Conservation (phyloP, 2,888 invertebrate species). For the Andricus curvator region DNA sequence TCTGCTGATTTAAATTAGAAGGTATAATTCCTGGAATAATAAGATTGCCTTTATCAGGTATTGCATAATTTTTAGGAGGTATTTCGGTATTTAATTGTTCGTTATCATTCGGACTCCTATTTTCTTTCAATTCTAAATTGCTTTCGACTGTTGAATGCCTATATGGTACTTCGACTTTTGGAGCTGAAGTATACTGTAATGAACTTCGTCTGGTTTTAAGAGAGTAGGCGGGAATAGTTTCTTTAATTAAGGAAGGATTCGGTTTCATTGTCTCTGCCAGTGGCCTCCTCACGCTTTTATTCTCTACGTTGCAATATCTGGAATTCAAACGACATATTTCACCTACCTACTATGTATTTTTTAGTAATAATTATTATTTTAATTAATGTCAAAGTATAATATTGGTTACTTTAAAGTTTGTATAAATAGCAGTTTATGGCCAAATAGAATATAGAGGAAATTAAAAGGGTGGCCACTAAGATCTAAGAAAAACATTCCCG, state of each 20-base stretch:
- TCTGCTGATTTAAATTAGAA: background rate
- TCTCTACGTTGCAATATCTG: slow-evolving; percentile 60
- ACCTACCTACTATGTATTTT: background rate
- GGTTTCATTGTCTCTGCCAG: slow-evolving; percentile 63
- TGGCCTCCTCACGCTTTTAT: slow-evolving; percentile 64
- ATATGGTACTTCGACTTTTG: slow-evolving; percentile 53
- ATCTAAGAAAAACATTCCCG: no score
- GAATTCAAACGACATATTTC: slow-evolving; percentile 34
- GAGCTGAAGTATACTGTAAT: slow-evolving; percentile 50
- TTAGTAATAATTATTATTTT: slow-evolving; percentile 38
- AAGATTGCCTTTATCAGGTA: background rate
- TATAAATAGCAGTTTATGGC: no score
- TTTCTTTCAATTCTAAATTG: slow-evolving; percentile 60
- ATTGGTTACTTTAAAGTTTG: no score
- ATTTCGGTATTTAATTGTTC: slow-evolving; percentile 9
- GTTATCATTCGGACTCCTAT: slow-evolving; percentile 54
- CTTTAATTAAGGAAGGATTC: background rate
- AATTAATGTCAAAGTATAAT: background rate
- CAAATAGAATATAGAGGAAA: no score
- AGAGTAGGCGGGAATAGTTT: slow-evolving; percentile 25
- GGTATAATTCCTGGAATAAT: background rate
- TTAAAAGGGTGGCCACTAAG: no score
- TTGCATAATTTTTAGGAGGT: background rate
- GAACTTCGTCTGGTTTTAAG: slow-evolving; percentile 43
- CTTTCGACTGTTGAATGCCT: background rate